phyloP scores from a whole-genome alignment of 2,797 vertebrate species.

The Fratercula arctica region DNA sequence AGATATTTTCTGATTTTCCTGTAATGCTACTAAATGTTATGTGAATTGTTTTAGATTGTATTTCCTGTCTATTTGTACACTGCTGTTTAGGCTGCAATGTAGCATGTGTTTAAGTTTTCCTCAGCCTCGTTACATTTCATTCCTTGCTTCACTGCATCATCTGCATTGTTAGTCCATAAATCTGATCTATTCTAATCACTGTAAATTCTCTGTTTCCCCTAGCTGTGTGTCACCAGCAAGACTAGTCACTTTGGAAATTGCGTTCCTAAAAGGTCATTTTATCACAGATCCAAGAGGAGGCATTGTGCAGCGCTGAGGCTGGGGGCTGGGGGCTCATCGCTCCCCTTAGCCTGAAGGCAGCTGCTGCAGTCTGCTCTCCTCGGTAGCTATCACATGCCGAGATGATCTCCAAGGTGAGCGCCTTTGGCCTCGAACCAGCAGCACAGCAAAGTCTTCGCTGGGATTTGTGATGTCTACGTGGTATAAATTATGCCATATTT shows the following conservation, averaged over 20 bases:
- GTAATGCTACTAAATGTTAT: not conserved
- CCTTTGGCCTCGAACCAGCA: not conserved
- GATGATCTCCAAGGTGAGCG: not conserved
- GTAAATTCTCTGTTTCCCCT: not conserved
- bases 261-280: slow-evolving; percentile 4
- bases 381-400: not conserved
- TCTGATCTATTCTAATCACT: not conserved
- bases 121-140: not conserved
- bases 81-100: not conserved
- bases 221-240: not conserved
- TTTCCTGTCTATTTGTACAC: not conserved
- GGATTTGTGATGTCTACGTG: not conserved
- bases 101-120: not conserved
- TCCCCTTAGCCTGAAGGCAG: not conserved
- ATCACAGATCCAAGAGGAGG: not conserved
- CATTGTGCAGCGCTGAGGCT: not conserved
- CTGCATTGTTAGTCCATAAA: slow-evolving; percentile 1
- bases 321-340: not conserved
- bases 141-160: not conserved
- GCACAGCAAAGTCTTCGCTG: not conserved
- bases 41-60: not conserved
- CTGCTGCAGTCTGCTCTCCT: not conserved
- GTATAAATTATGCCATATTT: rapidly evolving
- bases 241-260: not conserved
- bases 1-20: not conserved